Evolutionary conservation across 1,140 invertebrate genomes (phyloP), one percentile per base, ranked within the genome.

Genomic region (Adelges cooleyi): DNA sequence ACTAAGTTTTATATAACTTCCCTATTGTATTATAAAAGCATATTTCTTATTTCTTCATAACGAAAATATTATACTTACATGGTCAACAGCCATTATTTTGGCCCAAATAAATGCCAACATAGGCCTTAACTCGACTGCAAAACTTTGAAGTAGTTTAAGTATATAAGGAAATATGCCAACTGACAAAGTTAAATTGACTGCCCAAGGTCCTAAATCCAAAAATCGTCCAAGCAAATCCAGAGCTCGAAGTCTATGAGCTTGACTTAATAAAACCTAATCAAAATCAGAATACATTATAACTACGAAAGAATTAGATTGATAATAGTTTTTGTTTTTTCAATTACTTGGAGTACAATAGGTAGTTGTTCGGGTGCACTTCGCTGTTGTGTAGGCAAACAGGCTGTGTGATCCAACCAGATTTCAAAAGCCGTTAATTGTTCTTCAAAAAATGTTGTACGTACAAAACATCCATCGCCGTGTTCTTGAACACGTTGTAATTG

Each of bases 81-180:
- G 86, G 76, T 99, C 96, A 11, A 98, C 92, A 65, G 95, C 93
- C 50, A 99, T 78, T 69, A 99, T 98, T 80, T 98, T 98, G 6
- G 96, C 94, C 96, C 96, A 99, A 69, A 99, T 98, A 73, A 96
- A 98, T 27, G 98, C 92, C 52, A 99, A 80, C 38, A 95, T 79
- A 10, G 93, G 90, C 33, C 94, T 79, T 62, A 99, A 77, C 76
- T 99, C 95, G 69, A 84, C 82, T 2, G 92, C 92, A 68, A 87
- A 91, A 69, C 92, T 93, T 77, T 98, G 95, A 48, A 97, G 78
- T 66, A 98, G 76, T 75, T 98, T 98, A 9, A 98, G 79, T 67
- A 99, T 94, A 77, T 99, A 99, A 3, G 96, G 96, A 76, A 98
- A 99, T 69, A 99, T 98, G 68, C 96, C 96, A 40, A 99, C 96